A percentile compares a stretch with the other conserved stretches of the same genome.
Evolutionary conservation across 1,140 invertebrate species (phyloP).

Genomic region (Cherax destructor): DNA sequence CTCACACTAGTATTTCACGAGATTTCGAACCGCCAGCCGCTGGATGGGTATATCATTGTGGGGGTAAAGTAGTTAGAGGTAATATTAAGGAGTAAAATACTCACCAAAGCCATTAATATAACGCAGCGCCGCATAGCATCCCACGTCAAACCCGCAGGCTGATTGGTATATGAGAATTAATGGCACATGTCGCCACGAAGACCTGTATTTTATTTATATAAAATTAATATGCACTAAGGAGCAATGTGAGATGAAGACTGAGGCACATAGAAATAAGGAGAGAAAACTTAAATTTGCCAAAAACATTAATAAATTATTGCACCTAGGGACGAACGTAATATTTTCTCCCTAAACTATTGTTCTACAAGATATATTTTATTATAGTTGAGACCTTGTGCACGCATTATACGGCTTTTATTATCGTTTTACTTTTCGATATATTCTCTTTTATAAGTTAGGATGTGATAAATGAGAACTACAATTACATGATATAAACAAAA

Average conservation of each 20-base stretch:
- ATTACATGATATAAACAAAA: too few species aligned
- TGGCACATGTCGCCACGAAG: neutral
- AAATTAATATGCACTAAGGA: neutral
- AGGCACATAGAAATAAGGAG: neutral
- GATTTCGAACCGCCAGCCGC: too few species aligned
- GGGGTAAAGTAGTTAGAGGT: neutral
- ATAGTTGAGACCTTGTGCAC: too few species aligned
- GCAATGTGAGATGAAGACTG: neutral
- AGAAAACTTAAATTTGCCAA: neutral
- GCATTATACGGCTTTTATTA: too few species aligned
- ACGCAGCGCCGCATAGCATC: constrained; percentile 43
- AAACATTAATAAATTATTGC: neutral
- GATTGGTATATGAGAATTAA: neutral
- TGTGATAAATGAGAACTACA: too few species aligned
- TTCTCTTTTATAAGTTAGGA: too few species aligned
- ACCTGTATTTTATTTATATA: neutral
- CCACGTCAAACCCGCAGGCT: constrained; percentile 28
- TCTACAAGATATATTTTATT: neutral
- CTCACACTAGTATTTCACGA: too few species aligned
- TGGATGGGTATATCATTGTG: neutral
- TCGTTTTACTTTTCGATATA: too few species aligned
- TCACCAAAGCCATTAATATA: constrained; percentile 38
- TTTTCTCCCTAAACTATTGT: neutral
- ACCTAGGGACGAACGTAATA: neutral
- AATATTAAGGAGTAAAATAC: neutral